phyloP scores from a whole-genome alignment of 2,113 vertebrate genomes.

The Anoura caudifer region DNA sequence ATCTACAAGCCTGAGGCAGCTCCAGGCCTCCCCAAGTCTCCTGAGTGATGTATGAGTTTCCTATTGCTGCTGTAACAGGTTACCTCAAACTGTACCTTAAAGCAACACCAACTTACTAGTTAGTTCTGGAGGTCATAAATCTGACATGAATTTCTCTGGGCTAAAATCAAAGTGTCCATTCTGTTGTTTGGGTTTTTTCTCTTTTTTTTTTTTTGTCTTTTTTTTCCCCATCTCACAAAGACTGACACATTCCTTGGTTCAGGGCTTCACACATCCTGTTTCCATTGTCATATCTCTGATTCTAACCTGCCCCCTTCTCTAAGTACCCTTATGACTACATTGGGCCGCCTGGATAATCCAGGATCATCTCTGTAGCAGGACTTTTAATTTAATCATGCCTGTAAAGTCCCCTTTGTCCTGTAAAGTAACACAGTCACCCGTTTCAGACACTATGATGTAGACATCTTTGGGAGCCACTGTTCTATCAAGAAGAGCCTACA shows the following conservation, averaged over 20 bases:
- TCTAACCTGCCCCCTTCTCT: neutral
- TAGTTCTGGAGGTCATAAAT: neutral
- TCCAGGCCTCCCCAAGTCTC: neutral
- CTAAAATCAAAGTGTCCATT: neutral
- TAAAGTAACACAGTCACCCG: neutral
- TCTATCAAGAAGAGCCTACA: neutral
- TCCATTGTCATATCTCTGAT: neutral
- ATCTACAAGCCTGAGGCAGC: neutral
- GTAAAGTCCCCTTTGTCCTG: neutral
- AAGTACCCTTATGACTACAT: neutral
- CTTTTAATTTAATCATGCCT: neutral
- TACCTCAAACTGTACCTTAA: neutral
- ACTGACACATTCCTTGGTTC: neutral
- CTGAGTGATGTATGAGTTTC: neutral
- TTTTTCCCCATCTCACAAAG: neutral
- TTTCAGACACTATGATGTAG: neutral
- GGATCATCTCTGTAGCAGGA: neutral
- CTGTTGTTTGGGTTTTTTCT: too few species aligned
- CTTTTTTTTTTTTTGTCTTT: neutral
- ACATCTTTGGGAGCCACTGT: neutral
- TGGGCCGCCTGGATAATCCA: neutral
- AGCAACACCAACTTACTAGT: neutral
- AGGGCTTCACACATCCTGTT: neutral
- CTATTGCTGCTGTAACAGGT: neutral
- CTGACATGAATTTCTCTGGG: neutral